These are phyloP conservation scores for Epizoanthus scotinus DNA, from an alignment of 92 coral and sea anemone species.

Conservation along the genomic window DNA sequence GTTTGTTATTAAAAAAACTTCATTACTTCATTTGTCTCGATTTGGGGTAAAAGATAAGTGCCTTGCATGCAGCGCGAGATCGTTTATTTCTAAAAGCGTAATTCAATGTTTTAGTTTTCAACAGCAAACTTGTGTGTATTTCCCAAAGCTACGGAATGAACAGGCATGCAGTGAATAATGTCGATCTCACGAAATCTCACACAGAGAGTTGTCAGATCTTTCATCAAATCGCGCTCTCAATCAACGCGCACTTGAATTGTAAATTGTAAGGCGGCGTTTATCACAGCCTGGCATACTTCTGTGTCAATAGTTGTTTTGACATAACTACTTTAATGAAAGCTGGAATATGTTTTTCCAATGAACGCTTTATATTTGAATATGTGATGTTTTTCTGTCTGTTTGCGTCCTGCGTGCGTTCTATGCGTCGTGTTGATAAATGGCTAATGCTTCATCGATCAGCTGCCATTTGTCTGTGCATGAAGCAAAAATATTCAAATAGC, in stretches of 20 bases:
- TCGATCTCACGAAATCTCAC: too few species aligned
- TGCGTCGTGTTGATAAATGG: too few species aligned
- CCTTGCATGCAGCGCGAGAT: neutral
- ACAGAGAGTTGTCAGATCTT: neutral
- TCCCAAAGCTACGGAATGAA: too few species aligned
- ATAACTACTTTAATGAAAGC: neutral
- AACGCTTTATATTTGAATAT: neutral
- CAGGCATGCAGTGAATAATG: too few species aligned
- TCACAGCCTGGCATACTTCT: neutral
- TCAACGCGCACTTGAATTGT: neutral
- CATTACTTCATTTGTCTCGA: constrained; percentile 6
- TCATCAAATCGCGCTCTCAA: constrained; percentile 4
- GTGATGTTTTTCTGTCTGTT: neutral
- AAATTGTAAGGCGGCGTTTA: neutral
- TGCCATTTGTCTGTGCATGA: neutral
- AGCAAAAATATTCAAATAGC: neutral
- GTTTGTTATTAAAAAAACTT: too few species aligned
- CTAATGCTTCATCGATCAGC: constrained; percentile 4
- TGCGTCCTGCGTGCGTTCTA: neutral
- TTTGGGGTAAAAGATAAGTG: neutral
- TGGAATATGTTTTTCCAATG: neutral
- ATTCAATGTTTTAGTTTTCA: too few species aligned
- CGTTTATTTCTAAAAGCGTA: too few species aligned
- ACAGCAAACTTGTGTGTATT: too few species aligned
- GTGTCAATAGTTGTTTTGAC: neutral